Percentiles rank a stretch among this genome's conserved stretches.
Evolutionary conservation across 2,113 vertebrate genomes (phyloP).

Genomic region (Takifugu flavidus): DNA sequence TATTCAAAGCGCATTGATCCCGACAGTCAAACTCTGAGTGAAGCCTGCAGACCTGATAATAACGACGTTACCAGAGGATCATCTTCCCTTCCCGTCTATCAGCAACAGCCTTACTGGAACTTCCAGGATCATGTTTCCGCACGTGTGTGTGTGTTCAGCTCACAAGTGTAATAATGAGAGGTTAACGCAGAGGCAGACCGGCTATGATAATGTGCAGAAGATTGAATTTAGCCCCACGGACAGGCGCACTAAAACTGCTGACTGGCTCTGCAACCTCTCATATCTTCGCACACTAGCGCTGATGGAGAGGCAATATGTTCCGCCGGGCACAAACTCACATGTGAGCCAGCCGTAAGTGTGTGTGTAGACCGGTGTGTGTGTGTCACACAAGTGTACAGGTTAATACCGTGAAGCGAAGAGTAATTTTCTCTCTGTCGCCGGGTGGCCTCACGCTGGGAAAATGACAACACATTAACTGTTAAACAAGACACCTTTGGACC

Average conservation of each 20-base stretch:
- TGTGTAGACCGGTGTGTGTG: slow-evolving; percentile 25
- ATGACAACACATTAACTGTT: slow-evolving; percentile 70
- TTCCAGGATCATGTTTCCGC: slow-evolving; percentile 54
- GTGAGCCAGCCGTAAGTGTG: slow-evolving; percentile 36
- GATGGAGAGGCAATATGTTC: slow-evolving; percentile 54
- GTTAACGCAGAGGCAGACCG: slow-evolving; percentile 52
- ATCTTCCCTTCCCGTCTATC: slow-evolving; percentile 72
- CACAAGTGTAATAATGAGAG: slow-evolving; percentile 54
- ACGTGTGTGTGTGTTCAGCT: slow-evolving; percentile 18
- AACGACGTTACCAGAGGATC: slow-evolving; percentile 65
- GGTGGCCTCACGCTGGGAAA: slow-evolving; percentile 50
- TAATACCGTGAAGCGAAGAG: slow-evolving; percentile 58
- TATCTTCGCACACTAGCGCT: slow-evolving; percentile 36
- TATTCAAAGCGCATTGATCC: slow-evolving; percentile 14
- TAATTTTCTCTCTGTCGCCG: slow-evolving; percentile 58
- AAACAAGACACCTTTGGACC: slow-evolving; percentile 66
- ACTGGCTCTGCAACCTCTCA: slow-evolving; percentile 59
- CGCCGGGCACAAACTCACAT: slow-evolving; percentile 37
- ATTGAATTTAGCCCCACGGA: slow-evolving; percentile 65
- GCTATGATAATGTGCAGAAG: slow-evolving; percentile 65
- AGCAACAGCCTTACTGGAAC: slow-evolving; percentile 63
- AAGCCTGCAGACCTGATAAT: slow-evolving; percentile 54
- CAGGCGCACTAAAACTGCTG: slow-evolving; percentile 61
- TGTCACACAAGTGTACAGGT: slow-evolving; percentile 49
- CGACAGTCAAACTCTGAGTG: slow-evolving; percentile 33